Evolutionary conservation across 64 coral and sea anemone species (phyloP).

Genomic region (Actinia tenebrosa): DNA sequence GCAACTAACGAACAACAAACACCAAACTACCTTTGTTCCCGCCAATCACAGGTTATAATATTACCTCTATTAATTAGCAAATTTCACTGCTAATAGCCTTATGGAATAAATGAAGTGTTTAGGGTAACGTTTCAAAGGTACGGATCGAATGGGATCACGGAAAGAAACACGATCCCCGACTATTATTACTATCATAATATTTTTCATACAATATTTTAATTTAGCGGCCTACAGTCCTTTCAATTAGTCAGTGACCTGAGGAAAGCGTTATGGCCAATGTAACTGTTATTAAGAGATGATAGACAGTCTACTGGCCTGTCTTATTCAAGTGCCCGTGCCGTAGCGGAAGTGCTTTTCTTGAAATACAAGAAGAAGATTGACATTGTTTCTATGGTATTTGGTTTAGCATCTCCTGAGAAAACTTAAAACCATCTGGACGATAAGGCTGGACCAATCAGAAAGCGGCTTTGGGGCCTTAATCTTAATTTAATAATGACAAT

Average conservation of each 20-base stretch:
- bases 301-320: slow-evolving; percentile 35
- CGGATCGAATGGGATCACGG: slow-evolving; percentile 32
- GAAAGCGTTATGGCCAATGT: slow-evolving; percentile 28
- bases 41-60: slow-evolving; percentile 2
- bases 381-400: slow-evolving; percentile 95
- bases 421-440: slow-evolving; percentile 96
- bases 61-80: slow-evolving; percentile 18
- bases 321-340: slow-evolving; percentile 68
- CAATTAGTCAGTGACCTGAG: slow-evolving; percentile 51
- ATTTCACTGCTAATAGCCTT: slow-evolving; percentile 22
- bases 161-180: slow-evolving; percentile 83
- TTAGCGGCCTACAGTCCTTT: slow-evolving; percentile 31
- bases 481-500: slow-evolving; percentile 99
- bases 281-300: slow-evolving; percentile 35
- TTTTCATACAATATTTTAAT: slow-evolving; percentile 74
- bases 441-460: slow-evolving; percentile 68
- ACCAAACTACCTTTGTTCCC: slow-evolving; percentile 2
- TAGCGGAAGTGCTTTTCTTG: slow-evolving; percentile 80
- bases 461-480: slow-evolving; percentile 80
- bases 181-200: slow-evolving; percentile 92
- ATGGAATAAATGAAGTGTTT: slow-evolving; percentile 1
- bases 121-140: neutral
- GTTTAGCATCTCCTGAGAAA: slow-evolving; percentile 97
- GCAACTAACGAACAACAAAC: neutral
- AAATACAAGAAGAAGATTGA: slow-evolving; percentile 97